Evolutionary conservation across 2,113 vertebrate genomes (phyloP).

Genomic region (Australoheros scitulus): DNA sequence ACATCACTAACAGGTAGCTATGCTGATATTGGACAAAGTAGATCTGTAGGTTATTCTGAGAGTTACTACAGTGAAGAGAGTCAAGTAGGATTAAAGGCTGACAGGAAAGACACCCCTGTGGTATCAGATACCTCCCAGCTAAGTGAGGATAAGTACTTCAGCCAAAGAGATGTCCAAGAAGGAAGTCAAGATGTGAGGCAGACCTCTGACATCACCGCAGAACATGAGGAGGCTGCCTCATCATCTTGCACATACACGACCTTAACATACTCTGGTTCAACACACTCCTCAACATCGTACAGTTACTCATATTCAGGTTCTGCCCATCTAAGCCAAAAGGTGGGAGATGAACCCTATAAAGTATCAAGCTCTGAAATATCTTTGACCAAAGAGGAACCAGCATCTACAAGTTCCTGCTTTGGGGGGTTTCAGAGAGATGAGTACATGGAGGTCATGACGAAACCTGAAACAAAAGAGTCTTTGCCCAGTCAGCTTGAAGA

Average conservation of each 20-base stretch:
- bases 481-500: slow-evolving; percentile 76
- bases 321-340: slow-evolving; percentile 54
- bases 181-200: slow-evolving; percentile 24
- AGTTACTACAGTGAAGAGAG: slow-evolving; percentile 30
- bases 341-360: slow-evolving; percentile 46
- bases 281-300: slow-evolving; percentile 73
- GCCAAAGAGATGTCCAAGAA: slow-evolving; percentile 47
- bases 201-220: slow-evolving; percentile 42
- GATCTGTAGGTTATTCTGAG: slow-evolving; percentile 42
- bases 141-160: slow-evolving; percentile 53
- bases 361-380: slow-evolving; percentile 42
- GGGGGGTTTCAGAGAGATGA: slow-evolving; percentile 82
- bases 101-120: slow-evolving; percentile 35
- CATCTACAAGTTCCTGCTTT: slow-evolving; percentile 74
- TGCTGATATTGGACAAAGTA: slow-evolving; percentile 58
- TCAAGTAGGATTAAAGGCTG: slow-evolving; percentile 31
- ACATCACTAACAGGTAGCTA: slow-evolving; percentile 46
- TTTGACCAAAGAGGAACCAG: slow-evolving; percentile 77
- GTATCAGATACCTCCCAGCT: slow-evolving; percentile 30
- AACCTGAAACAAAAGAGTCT: slow-evolving; percentile 77
- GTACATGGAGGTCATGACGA: slow-evolving; percentile 89
- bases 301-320: slow-evolving; percentile 71
- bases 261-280: slow-evolving; percentile 56
- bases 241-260: slow-evolving; percentile 75
- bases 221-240: slow-evolving; percentile 69